Percentiles rank a stretch among this genome's conserved stretches.
Conservation (phyloP, 2,113 vertebrate species). For the Hepsetus odoe region DNA sequence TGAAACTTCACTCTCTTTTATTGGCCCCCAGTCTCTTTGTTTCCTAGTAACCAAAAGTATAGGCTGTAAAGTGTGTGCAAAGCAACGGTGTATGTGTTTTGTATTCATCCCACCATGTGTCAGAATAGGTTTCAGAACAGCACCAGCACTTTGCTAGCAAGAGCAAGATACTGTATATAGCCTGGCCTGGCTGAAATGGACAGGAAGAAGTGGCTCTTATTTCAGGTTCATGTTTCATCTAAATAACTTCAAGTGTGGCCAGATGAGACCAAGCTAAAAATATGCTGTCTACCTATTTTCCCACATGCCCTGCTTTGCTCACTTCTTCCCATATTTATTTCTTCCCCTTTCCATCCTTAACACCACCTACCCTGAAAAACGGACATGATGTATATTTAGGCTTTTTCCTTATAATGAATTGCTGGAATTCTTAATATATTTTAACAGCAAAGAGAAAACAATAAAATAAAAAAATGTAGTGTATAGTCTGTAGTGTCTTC, state of each 20-base stretch:
- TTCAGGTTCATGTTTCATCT: constrained; percentile 37
- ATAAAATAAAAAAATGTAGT: too few species aligned
- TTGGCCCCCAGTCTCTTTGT: constrained; percentile 7
- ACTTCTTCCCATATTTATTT: not conserved
- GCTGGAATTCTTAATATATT: not conserved
- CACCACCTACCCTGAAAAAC: not conserved
- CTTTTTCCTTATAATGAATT: not conserved
- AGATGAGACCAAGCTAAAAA: constrained; percentile 48
- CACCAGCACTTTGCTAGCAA: constrained; percentile 42
- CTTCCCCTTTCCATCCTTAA: not conserved
- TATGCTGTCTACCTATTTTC: not conserved
- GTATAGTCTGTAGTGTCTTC: too few species aligned
- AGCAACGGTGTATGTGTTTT: constrained; percentile 15
- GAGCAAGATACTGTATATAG: constrained; percentile 41
- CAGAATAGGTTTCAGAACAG: constrained; percentile 46
- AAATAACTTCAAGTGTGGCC: constrained; percentile 17
- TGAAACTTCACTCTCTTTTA: constrained; percentile 40
- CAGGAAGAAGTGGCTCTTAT: constrained; percentile 41
- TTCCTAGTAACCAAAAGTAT: constrained; percentile 46
- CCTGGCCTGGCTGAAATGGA: constrained; percentile 26
- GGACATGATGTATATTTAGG: not conserved
- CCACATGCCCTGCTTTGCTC: not conserved
- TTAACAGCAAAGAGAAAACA: not conserved
- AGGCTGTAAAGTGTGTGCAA: constrained; percentile 31
- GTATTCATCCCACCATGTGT: constrained; percentile 40